A percentile compares a stretch with the other conserved stretches of the same genome.
Conservation (phyloP, 1,140 invertebrate species). For the Leucophenga varia region DNA sequence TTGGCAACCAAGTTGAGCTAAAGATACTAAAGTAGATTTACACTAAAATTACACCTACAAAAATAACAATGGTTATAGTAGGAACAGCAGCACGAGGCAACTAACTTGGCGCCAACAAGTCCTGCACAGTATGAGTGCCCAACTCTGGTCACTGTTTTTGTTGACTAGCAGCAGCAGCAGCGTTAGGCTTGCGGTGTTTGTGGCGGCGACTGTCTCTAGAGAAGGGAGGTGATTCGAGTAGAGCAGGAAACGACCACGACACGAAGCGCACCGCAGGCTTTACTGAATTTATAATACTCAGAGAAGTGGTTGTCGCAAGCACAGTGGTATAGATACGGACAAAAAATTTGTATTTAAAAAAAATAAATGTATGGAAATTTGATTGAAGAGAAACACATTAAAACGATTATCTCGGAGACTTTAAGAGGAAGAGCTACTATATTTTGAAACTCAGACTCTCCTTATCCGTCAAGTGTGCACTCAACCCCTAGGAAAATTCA, state of each 20-base stretch:
- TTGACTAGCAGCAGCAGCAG: slow-evolving; percentile 2
- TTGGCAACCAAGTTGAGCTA: slow-evolving; percentile 15
- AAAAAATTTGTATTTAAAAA: slow-evolving; percentile 5
- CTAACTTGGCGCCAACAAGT: slow-evolving; percentile 33
- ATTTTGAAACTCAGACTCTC: too few relatives aligned
- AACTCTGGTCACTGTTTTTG: too few relatives aligned
- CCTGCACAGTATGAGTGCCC: background rate
- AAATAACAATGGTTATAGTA: background rate
- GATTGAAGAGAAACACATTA: too few relatives aligned
- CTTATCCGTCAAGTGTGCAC: too few relatives aligned
- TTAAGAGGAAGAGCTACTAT: too few relatives aligned
- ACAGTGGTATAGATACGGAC: slow-evolving; percentile 32
- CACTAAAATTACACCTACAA: slow-evolving; percentile 39
- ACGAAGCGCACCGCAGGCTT: slow-evolving; percentile 13
- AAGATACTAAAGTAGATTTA: slow-evolving; percentile 41
- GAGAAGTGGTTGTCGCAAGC: slow-evolving; percentile 22
- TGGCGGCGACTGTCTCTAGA: slow-evolving; percentile 7
- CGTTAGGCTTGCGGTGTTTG: slow-evolving; percentile 16
- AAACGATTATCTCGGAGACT: too few relatives aligned
- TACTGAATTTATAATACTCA: slow-evolving; percentile 24
- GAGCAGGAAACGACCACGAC: background rate
- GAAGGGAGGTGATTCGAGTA: background rate
- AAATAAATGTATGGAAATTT: too few relatives aligned
- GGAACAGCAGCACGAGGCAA: slow-evolving; percentile 10
- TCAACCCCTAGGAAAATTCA: too few relatives aligned